phyloP scores from a whole-genome alignment of 2,888 invertebrate species.

The Trissonchulus latispiculum region DNA sequence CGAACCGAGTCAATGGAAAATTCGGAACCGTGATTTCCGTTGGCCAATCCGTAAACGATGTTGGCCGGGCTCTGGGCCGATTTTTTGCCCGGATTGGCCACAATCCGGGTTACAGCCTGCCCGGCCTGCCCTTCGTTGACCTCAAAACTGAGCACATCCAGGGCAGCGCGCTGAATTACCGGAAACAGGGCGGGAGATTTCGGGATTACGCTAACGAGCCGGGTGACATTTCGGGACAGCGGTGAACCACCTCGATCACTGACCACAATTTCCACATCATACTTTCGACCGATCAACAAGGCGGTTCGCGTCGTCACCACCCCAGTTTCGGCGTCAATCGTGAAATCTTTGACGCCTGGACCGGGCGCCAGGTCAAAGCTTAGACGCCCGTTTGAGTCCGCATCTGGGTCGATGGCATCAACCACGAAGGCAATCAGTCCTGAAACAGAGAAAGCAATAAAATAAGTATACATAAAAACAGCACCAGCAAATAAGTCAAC shows the following conservation, averaged over 20 bases:
- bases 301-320: conserved; percentile 54
- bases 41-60: conserved; percentile 17
- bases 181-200: background rate
- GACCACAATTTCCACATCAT: background rate
- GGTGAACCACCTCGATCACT: background rate
- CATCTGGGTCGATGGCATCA: conserved; percentile 70
- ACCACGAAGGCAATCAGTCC: conserved; percentile 2
- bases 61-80: background rate
- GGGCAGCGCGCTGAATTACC: background rate
- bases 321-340: conserved; percentile 66
- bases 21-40: background rate
- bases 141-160: background rate
- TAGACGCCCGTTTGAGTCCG: conserved; percentile 73
- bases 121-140: conserved; percentile 15
- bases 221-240: background rate
- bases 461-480: no score
- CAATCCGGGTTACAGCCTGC: background rate
- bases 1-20: conserved; percentile 13
- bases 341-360: conserved; percentile 50
- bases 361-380: conserved; percentile 56
- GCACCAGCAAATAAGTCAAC: no score
- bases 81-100: conserved; percentile 14
- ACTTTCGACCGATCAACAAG: background rate
- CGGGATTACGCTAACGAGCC: background rate
- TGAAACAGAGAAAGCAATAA: conserved; percentile 6